Evolutionary conservation across 2,113 vertebrate genomes (phyloP), one percentile per base, ranked within the genome.

Genomic region (Carlito syrichta): DNA sequence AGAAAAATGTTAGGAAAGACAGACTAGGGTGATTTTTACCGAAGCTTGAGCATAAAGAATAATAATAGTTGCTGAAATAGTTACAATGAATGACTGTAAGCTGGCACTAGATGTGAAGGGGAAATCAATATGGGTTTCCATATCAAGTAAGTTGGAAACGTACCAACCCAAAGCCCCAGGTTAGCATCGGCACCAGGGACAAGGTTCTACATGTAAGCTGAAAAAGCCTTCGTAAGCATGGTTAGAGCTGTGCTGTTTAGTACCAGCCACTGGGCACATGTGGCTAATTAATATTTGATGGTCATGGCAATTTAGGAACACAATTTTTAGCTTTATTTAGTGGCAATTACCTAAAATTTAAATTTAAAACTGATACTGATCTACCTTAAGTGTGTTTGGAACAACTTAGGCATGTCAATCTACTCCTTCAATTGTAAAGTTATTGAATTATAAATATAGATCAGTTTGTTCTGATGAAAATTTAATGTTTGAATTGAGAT

Each of bases 151-250:
- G 3, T 0, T 45, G 8, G 3, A 79, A 56, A 82, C 45, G 3
- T 16, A 89, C 38, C 8, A 62, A 32, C 27, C 11, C 48, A 83
- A 78, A 82, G 38, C 0, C 6, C 4, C 6, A 12, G 66, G 11
- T 19, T 32, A 38, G 8, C 4, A 7, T 63, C 25, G 58, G 52
- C 25, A 60, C 6, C 14, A 17, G 30, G 20, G n/a, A 71, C 13
- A 48, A 40, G 6, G 16, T 0, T 35, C 3, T 40, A 0, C 1
- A 2, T 8, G 4, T 6, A 27, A 43, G 7, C 17, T 32, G 16
- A 73, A 40, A 38, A n/a, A 58, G 45, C 13, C 23, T 6, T 78
- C 40, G 11, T 19, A 11, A 43, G 3, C 22, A 45, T 69, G 35
- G 58, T 27, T 73, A 45, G 9, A 20, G 23, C 16, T 63, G 22